phyloP scores from a whole-genome alignment of 2,797 vertebrate genomes.

The Hipposideros larvatus region DNA sequence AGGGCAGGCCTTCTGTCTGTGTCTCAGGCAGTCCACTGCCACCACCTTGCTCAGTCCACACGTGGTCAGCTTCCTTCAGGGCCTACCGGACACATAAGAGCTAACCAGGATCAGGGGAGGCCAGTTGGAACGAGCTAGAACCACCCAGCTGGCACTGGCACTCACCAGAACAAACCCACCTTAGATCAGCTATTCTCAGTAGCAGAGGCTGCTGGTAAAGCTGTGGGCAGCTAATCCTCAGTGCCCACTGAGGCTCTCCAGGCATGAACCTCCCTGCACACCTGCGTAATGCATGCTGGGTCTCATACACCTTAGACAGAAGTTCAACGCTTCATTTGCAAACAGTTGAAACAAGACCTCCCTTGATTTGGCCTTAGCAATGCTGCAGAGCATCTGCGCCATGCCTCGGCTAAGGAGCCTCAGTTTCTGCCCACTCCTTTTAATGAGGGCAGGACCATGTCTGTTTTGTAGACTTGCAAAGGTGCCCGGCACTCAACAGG shows the following conservation, averaged over 20 bases:
- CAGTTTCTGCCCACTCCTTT: not conserved
- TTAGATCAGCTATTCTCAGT: not conserved
- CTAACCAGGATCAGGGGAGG: not conserved
- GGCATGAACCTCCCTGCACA: not conserved
- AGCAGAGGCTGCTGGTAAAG: not conserved
- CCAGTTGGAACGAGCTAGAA: not conserved
- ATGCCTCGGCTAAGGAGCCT: not conserved
- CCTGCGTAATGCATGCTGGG: not conserved
- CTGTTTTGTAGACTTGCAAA: not conserved
- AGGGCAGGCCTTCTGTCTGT: not conserved
- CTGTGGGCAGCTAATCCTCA: not conserved
- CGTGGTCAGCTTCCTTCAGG: not conserved
- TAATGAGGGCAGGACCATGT: not conserved
- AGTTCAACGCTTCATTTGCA: not conserved
- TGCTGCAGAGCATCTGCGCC: not conserved
- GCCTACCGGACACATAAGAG: not conserved
- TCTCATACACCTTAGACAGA: not conserved
- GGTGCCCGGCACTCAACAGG: not conserved
- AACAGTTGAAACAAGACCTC: slow-evolving; percentile 13
- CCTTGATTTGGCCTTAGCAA: not conserved
- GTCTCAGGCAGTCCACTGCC: not conserved
- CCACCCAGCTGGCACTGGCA: not conserved
- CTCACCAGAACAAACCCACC: not conserved
- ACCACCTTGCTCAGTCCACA: not conserved
- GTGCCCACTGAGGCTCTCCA: not conserved